Conservation (phyloP, 2,888 invertebrate species). For the Folsomia candida region DNA sequence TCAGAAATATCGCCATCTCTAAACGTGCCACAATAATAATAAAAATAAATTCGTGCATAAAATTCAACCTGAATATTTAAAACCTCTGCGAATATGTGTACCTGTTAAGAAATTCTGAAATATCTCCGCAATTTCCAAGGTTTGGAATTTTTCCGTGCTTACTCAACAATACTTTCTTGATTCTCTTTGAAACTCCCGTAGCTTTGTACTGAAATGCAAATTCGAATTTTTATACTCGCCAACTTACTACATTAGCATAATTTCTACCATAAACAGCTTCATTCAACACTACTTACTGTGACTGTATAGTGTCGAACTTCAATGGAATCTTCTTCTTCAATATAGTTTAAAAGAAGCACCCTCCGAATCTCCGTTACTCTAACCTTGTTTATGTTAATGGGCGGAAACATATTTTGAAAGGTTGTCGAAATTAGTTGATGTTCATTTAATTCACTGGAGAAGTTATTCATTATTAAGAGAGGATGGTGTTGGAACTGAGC, state of each 20-base stretch:
- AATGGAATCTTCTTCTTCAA: conserved; percentile 75
- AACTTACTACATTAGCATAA: neutral
- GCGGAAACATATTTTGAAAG: conserved; percentile 98
- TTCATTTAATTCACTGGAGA: conserved; percentile 80
- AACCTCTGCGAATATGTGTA: conserved; percentile 56
- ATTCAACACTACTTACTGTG: conserved; percentile 55
- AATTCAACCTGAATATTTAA: neutral
- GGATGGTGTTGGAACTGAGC: conserved; percentile 85
- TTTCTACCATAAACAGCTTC: no score
- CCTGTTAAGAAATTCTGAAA: conserved; percentile 83
- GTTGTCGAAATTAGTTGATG: conserved; percentile 78
- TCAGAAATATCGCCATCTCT: conserved; percentile 73
- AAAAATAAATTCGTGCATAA: neutral
- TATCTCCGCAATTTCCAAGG: conserved; percentile 76
- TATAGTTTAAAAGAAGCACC: conserved; percentile 87
- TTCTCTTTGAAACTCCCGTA: conserved; percentile 81
- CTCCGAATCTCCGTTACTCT: conserved; percentile 81
- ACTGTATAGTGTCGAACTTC: conserved; percentile 96
- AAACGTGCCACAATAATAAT: conserved; percentile 5
- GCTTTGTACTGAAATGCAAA: conserved; percentile 57
- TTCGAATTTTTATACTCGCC: neutral
- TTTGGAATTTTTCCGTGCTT: conserved; percentile 83
- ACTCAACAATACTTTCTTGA: conserved; percentile 77
- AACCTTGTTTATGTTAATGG: conserved; percentile 89
- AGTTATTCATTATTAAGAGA: conserved; percentile 83